Conservation (phyloP, 2,797 vertebrate species). For the Poeciliopsis paucimaculata region DNA sequence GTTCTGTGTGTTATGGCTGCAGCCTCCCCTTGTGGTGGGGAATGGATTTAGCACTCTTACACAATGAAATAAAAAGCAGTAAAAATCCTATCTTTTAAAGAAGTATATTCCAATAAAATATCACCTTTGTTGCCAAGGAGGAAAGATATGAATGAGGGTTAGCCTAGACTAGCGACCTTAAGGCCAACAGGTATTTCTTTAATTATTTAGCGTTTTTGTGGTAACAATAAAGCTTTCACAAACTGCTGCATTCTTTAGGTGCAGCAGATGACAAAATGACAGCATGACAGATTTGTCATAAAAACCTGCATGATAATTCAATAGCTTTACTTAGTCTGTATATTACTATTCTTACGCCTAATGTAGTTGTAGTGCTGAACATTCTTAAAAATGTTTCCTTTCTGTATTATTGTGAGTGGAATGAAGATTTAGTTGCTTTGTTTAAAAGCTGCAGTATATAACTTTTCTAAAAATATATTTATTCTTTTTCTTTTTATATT, state of each 20-base stretch:
- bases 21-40: not conserved
- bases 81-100: not conserved
- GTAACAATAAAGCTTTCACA: not conserved
- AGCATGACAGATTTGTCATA: no score
- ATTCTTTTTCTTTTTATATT: no score
- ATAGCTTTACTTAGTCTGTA: not conserved
- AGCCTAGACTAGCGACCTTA: not conserved
- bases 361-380: no score
- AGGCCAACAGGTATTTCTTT: not conserved
- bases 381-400: not conserved
- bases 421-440: not conserved
- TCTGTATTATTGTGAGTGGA: not conserved
- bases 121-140: not conserved
- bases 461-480: no score
- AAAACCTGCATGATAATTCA: not conserved
- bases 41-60: not conserved
- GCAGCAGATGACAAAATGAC: no score
- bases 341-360: no score
- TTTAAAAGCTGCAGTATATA: not conserved
- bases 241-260: not conserved
- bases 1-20: not conserved
- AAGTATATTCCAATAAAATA: not conserved
- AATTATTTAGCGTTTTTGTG: not conserved
- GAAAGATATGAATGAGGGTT: not conserved
- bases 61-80: not conserved